Evolutionary conservation across 2,888 invertebrate genomes (phyloP).

Genomic region (Synanthedon andrenaeformis): DNA sequence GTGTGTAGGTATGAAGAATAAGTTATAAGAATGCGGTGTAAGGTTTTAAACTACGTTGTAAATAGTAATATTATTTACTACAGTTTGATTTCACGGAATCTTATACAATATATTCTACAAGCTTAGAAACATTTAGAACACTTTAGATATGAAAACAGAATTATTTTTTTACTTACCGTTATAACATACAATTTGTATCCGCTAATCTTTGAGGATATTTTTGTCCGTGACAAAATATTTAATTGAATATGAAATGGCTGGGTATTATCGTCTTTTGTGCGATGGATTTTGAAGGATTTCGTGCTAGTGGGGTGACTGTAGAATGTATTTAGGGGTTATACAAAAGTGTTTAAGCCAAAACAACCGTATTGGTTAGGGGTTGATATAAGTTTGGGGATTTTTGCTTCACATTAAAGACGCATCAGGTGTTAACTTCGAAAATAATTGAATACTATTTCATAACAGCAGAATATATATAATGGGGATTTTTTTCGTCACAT

Average conservation of each 20-base stretch:
- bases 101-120: too few relatives aligned
- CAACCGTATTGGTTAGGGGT: slow-evolving; percentile 41
- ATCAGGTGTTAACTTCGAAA: slow-evolving; percentile 23
- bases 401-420: slow-evolving; percentile 12
- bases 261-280: slow-evolving; percentile 66
- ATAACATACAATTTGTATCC: neutral
- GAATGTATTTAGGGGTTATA: slow-evolving; percentile 54
- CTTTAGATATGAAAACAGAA: too few relatives aligned
- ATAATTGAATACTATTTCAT: slow-evolving; percentile 5
- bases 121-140: too few relatives aligned
- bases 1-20: too few relatives aligned
- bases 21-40: too few relatives aligned
- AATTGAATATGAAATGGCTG: slow-evolving; percentile 78
- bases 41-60: too few relatives aligned
- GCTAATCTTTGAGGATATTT: slow-evolving; percentile 44
- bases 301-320: slow-evolving; percentile 39
- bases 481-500: too few relatives aligned
- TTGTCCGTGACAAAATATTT: slow-evolving; percentile 71
- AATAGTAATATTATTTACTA: too few relatives aligned
- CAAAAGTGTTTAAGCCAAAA: slow-evolving; percentile 47
- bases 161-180: too few relatives aligned
- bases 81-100: too few relatives aligned
- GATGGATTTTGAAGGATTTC: slow-evolving; percentile 52
- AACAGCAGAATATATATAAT: slow-evolving; percentile 1
- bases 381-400: slow-evolving; percentile 8